Percentiles rank a stretch among this genome's conserved stretches.
phyloP scores from a whole-genome alignment of 2,113 vertebrate species.

The Rhinichthys klamathensis region DNA sequence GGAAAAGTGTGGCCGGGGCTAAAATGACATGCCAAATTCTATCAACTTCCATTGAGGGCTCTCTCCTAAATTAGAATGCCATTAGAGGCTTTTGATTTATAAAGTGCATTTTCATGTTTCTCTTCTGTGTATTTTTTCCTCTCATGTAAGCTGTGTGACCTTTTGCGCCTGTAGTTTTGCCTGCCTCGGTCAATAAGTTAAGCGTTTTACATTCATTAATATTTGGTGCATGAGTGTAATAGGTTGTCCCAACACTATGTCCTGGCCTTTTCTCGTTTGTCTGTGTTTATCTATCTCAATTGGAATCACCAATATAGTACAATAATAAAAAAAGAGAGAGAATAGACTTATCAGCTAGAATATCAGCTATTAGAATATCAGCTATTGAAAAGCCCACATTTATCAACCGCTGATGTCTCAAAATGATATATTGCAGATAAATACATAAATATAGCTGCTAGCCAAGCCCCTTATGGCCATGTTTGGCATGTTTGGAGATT shows the following conservation, averaged over 20 bases:
- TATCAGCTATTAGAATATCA: too few species aligned
- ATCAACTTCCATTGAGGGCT: slow-evolving; percentile 55
- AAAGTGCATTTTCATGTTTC: slow-evolving; percentile 69
- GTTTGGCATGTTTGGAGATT: too few species aligned
- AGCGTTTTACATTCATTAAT: slow-evolving; percentile 22
- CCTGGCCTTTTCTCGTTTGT: neutral
- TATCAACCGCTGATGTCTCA: too few species aligned
- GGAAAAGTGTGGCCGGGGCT: slow-evolving; percentile 69
- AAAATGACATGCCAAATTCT: slow-evolving; percentile 61
- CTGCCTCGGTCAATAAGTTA: slow-evolving; percentile 16
- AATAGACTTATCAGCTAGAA: neutral
- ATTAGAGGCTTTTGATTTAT: slow-evolving; percentile 72
- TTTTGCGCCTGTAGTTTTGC: slow-evolving; percentile 25
- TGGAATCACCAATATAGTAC: neutral
- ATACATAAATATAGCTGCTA: neutral
- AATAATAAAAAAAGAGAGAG: neutral
- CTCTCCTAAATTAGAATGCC: slow-evolving; percentile 57
- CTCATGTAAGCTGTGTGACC: slow-evolving; percentile 32
- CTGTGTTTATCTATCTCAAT: slow-evolving; percentile 80
- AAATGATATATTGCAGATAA: neutral
- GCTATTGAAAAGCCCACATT: too few species aligned
- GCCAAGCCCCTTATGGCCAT: too few species aligned
- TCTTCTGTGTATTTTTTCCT: slow-evolving; percentile 16
- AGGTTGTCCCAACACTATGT: slow-evolving; percentile 4
- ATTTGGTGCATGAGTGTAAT: slow-evolving; percentile 10